Evolutionary conservation across 2,113 vertebrate species (phyloP).

Genomic region (Gopherus flavomarginatus): DNA sequence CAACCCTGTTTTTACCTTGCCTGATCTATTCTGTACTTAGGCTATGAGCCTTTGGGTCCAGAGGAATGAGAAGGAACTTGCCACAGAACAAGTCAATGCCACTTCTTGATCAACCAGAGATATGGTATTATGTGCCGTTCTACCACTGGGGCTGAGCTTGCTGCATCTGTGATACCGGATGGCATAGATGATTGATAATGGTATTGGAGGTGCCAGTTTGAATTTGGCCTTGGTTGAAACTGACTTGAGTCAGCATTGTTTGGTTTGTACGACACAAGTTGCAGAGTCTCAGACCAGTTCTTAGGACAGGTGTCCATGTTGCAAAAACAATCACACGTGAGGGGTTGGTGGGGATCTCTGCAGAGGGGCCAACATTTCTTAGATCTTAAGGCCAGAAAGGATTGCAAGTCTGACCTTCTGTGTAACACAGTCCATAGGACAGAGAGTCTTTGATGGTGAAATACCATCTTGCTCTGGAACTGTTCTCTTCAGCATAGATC

Average conservation of each 20-base stretch:
- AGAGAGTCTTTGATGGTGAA: not conserved
- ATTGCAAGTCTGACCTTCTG: not conserved
- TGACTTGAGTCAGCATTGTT: not conserved
- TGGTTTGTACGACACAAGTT: not conserved
- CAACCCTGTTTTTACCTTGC: no score
- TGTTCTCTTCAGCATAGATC: not conserved
- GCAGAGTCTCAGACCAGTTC: not conserved
- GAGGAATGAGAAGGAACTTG: no score
- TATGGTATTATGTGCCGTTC: not conserved
- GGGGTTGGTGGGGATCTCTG: not conserved
- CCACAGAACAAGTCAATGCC: not conserved
- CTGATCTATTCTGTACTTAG: no score
- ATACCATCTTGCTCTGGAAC: not conserved
- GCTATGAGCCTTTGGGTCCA: no score
- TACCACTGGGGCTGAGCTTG: no score
- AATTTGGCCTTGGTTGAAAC: not conserved
- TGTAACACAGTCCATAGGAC: not conserved
- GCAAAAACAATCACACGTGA: not conserved
- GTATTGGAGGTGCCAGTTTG: not conserved
- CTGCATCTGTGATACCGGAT: no score
- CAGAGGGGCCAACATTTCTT: not conserved
- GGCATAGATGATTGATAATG: not conserved
- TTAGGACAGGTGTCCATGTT: not conserved
- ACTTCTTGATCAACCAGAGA: not conserved
- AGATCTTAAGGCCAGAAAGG: not conserved